phyloP scores from a whole-genome alignment of 2,797 vertebrate genomes.

The Phataginus tricuspis region DNA sequence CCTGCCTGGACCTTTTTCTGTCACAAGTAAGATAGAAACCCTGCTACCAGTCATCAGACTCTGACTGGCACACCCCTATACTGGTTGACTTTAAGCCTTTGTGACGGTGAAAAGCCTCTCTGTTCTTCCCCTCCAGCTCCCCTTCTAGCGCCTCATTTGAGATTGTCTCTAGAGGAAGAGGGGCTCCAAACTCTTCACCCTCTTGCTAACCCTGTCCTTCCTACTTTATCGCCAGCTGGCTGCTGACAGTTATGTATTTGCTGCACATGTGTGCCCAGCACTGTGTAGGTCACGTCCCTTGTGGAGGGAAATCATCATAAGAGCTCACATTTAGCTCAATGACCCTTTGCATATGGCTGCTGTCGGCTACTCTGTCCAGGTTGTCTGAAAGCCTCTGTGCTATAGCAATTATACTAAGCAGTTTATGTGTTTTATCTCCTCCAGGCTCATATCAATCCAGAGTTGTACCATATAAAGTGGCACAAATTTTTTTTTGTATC shows the following conservation, averaged over 20 bases:
- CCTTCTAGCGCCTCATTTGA: slow-evolving; percentile 22
- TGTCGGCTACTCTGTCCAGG: not conserved
- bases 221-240: not conserved
- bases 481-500: too few species aligned
- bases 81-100: not conserved
- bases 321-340: not conserved
- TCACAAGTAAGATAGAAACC: slow-evolving; percentile 6
- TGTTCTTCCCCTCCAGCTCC: not conserved
- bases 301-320: not conserved
- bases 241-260: not conserved
- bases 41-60: not conserved
- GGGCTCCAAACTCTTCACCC: not conserved
- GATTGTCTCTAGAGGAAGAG: not conserved
- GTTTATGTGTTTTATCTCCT: not conserved
- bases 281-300: not conserved
- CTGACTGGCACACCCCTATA: not conserved
- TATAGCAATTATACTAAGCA: not conserved
- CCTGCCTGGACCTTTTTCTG: not conserved
- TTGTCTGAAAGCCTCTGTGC: not conserved
- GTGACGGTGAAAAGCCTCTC: slow-evolving; percentile 3
- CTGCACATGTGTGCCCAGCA: not conserved
- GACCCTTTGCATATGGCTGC: not conserved
- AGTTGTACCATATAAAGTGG: not conserved
- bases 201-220: not conserved
- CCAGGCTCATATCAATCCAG: not conserved